phyloP scores from a whole-genome alignment of 2,113 vertebrate species.

The Cheilinus undulatus region DNA sequence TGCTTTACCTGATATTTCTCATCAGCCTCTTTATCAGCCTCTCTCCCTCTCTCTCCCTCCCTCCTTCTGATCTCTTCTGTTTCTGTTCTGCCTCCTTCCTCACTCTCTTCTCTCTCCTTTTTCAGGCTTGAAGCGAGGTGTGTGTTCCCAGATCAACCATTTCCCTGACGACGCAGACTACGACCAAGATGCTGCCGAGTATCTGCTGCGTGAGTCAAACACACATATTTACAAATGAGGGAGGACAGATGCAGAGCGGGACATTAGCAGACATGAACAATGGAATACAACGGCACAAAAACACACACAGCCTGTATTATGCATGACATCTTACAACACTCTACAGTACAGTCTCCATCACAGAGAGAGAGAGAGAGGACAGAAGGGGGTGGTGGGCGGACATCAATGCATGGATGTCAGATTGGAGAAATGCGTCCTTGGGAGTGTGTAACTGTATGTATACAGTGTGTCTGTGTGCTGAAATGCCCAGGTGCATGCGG shows the following conservation, averaged over 20 bases:
- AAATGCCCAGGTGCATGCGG: conserved; percentile 63
- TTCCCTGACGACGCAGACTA: conserved; percentile 95
- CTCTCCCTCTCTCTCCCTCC: background rate
- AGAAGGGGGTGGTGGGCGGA: conserved; percentile 74
- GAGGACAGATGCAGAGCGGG: background rate
- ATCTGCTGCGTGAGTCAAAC: conserved; percentile 88
- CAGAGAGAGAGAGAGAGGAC: conserved; percentile 48
- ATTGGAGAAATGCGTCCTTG: conserved; percentile 58
- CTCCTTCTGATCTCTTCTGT: background rate
- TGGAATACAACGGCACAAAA: background rate
- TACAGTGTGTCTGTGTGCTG: conserved; percentile 25
- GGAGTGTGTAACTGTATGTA: conserved; percentile 35
- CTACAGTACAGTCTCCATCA: conserved; percentile 30
- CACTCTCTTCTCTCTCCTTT: conserved; percentile 7
- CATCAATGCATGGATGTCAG: conserved; percentile 73
- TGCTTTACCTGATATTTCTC: no score
- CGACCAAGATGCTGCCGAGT: conserved; percentile 94
- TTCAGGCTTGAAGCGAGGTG: conserved; percentile 89
- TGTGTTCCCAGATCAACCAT: conserved; percentile 95
- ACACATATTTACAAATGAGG: background rate
- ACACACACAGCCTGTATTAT: background rate
- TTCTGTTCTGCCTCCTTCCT: background rate
- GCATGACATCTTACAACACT: background rate
- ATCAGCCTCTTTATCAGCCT: background rate
- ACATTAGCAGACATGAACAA: no score